Conservation (phyloP, 2,797 vertebrate species). For the Sebastes ruberrimus region DNA sequence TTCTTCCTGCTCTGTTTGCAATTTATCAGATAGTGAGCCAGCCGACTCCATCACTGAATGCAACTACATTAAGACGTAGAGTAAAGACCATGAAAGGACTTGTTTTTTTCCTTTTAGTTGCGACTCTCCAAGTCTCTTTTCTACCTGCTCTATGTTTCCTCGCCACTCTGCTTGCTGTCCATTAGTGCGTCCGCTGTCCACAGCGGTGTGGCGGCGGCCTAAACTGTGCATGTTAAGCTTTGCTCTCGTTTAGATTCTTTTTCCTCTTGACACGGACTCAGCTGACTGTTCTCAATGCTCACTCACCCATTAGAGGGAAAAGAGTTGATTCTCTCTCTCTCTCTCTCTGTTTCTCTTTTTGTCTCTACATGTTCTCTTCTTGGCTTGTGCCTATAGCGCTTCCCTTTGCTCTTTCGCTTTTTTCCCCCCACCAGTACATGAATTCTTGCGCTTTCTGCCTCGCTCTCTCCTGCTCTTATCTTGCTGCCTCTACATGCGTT, state of each 20-base stretch:
- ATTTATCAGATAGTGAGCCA: slow-evolving; percentile 32
- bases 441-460: slow-evolving; percentile 36
- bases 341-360: slow-evolving; percentile 51
- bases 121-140: slow-evolving; percentile 8
- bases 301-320: slow-evolving; percentile 68
- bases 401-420: slow-evolving; percentile 4
- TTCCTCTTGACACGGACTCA: slow-evolving; percentile 67
- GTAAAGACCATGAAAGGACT: neutral
- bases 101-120: neutral
- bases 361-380: slow-evolving; percentile 54
- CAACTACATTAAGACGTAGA: slow-evolving; percentile 6
- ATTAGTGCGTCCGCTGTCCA: slow-evolving; percentile 43
- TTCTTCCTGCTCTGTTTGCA: slow-evolving; percentile 41
- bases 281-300: slow-evolving; percentile 74
- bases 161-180: slow-evolving; percentile 36
- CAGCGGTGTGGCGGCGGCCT: slow-evolving; percentile 17
- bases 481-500: slow-evolving; percentile 39
- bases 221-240: slow-evolving; percentile 58
- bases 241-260: slow-evolving; percentile 48
- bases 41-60: neutral
- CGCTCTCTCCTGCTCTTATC: slow-evolving; percentile 44
- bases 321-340: slow-evolving; percentile 24
- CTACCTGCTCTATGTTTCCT: slow-evolving; percentile 1
- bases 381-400: slow-evolving; percentile 18
- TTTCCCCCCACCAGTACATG: slow-evolving; percentile 4